Conservation (phyloP, 2,113 vertebrate species). For the Clupea harengus region DNA sequence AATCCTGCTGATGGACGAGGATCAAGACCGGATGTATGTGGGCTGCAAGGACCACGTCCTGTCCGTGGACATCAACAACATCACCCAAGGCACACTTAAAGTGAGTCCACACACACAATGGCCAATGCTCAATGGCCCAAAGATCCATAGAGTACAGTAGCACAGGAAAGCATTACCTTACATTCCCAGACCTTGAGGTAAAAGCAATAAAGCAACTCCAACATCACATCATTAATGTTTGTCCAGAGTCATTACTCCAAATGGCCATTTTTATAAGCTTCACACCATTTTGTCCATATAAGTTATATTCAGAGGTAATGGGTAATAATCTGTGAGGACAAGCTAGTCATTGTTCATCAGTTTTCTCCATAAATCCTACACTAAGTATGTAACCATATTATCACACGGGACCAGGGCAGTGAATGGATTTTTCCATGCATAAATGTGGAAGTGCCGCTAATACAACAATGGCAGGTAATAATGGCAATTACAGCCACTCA, state of each 20-base stretch:
- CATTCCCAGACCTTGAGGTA: conserved; percentile 17
- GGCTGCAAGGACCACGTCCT: conserved; percentile 96
- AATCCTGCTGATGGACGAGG: conserved; percentile 97
- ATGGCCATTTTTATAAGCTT: neutral
- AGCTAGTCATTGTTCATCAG: conserved; percentile 1
- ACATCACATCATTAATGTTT: neutral
- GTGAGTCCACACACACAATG: conserved; percentile 69
- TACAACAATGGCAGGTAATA: neutral
- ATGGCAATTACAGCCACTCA: neutral
- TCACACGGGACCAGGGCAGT: neutral
- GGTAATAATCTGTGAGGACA: neutral
- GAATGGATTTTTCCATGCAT: neutral
- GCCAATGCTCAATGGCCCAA: neutral
- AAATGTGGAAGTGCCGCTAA: neutral
- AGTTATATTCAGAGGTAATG: neutral
- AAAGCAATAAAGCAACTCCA: neutral
- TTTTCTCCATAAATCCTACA: neutral
- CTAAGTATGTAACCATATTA: neutral
- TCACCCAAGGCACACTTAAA: conserved; percentile 86
- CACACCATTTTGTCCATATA: neutral
- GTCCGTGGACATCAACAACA: conserved; percentile 97
- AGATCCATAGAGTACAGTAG: neutral
- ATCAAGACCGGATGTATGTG: conserved; percentile 95
- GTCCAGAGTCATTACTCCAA: neutral
- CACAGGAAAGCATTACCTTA: neutral